Base-by-base conservation (phyloP, 2,888 invertebrate species). In the Plagiodera versicolora region DNA sequence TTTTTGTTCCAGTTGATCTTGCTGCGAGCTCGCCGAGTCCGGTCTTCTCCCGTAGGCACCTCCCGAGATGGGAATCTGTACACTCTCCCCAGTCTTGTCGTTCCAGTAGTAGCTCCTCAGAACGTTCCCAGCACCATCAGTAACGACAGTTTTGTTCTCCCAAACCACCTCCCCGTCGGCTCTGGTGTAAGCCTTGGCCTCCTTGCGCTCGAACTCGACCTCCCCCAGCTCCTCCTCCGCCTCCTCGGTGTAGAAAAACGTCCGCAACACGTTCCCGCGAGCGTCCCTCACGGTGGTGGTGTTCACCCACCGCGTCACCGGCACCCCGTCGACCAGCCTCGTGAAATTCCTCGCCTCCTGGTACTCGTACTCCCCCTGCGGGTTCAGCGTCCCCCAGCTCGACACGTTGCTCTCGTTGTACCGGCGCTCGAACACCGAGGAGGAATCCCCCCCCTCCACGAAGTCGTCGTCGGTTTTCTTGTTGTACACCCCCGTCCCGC, bases 71-170 rank as follows among this genome's bases (percentile, higher is more conserved):
- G 39, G 39, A 3, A 18, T 52, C 9, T 35, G 44, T 1, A 30
- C 30, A 2, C 50, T 59, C 17, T 51, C 48, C 4, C 51, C 56
- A 9, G 39, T 58, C 5, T 19, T 17, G 8, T 62, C 58, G 18
- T 58, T 58, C 46, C 49, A 54, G 46, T 65, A 64, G 30, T 56
- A 64, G 10, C 68, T 70, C 18, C 65, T 67, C 1, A 73, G 24
- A 19, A 73, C 63, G 32, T 71, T 72, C n/a, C 73, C 73, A 9
- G 54, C 56, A 5, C 67, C 58, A 52, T 73, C 73, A n/a, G 62
- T 67, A 1, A 72, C 63, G 4, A 66, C 69, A 2, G 72, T 72
- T 14, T 68, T 67, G 44, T 73, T 73, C 5, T 66, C 64, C 66
- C 68, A 72, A 0, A 67, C 59, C 8, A 62, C 64, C 32, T 68